Percentiles rank a stretch among this genome's conserved stretches.
These are phyloP conservation scores for Chrysolina americana DNA, from an alignment of 2,888 invertebrate genomes.

Conservation along the genomic window DNA sequence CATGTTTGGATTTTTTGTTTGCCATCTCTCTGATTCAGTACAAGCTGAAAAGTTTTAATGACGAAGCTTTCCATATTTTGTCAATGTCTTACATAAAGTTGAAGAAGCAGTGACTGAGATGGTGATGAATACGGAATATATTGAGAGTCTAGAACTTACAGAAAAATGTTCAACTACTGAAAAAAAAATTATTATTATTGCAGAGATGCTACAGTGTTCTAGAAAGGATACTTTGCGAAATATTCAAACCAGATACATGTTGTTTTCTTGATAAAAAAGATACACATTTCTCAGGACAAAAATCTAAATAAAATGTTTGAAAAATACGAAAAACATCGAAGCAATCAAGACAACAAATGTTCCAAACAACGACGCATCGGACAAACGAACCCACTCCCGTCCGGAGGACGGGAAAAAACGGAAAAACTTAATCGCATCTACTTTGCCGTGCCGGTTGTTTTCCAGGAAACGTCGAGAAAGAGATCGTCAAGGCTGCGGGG, in stretches of 20 bases:
- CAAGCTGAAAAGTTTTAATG: conserved; percentile 18
- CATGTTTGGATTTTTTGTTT: conserved; percentile 12
- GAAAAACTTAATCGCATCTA: conserved; percentile 14
- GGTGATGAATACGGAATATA: not conserved
- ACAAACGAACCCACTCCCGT: not conserved
- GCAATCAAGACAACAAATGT: not conserved
- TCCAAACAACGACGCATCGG: not conserved
- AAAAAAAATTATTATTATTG: not conserved
- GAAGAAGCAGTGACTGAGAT: not conserved
- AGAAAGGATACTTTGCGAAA: no score
- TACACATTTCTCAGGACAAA: no score
- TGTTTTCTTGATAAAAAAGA: no score
- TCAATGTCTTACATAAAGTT: not conserved
- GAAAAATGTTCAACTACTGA: not conserved
- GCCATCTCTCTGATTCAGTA: conserved; percentile 6
- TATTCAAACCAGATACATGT: no score
- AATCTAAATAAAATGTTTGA: no score
- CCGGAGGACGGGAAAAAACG: not conserved
- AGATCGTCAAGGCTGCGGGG: conserved; percentile 4
- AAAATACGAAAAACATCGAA: not conserved
- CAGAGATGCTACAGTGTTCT: no score
- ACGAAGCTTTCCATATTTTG: conserved; percentile 6
- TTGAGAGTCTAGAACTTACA: not conserved
- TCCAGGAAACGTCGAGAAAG: conserved; percentile 17
- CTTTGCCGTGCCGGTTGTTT: conserved; percentile 11